Percentiles rank a stretch among this genome's conserved stretches.
Conservation (phyloP, 2,113 vertebrate genomes). For the Malurus melanocephalus region DNA sequence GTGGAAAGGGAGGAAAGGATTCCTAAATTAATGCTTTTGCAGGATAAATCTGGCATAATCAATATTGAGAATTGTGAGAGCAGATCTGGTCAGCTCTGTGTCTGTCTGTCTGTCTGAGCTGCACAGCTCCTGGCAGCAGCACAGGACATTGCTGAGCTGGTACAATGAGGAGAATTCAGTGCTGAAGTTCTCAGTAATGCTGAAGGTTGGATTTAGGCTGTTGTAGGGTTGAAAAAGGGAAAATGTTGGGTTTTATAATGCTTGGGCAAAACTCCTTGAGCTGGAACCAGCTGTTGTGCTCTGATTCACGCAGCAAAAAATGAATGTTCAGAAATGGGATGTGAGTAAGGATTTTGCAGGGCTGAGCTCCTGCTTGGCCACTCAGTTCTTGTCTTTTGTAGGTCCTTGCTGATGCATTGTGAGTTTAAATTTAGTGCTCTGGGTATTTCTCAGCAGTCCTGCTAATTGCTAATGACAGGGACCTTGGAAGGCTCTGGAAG, state of each 20-base stretch:
- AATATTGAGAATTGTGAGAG: rapidly evolving
- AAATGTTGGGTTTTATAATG: not conserved
- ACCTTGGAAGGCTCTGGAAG: not conserved
- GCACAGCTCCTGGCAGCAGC: not conserved
- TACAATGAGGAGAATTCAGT: not conserved
- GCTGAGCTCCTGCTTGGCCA: not conserved
- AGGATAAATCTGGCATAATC: not conserved
- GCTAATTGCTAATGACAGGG: not conserved
- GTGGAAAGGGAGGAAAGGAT: not conserved
- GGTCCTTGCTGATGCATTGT: not conserved
- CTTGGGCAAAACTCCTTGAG: not conserved
- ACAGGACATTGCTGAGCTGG: not conserved
- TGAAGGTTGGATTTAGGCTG: not conserved
- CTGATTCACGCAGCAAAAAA: not conserved
- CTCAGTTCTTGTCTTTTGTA: not conserved
- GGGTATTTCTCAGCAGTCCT: not conserved
- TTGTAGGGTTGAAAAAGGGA: not conserved
- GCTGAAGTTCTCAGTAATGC: not conserved
- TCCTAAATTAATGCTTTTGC: not conserved
- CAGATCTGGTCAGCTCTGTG: not conserved
- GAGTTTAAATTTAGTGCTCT: not conserved
- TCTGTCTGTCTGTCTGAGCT: not conserved
- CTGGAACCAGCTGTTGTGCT: not conserved
- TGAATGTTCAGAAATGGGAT: not conserved
- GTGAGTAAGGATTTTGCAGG: not conserved